Base-by-base conservation (phyloP, 2,113 vertebrate species). In the Macaca mulatta region DNA sequence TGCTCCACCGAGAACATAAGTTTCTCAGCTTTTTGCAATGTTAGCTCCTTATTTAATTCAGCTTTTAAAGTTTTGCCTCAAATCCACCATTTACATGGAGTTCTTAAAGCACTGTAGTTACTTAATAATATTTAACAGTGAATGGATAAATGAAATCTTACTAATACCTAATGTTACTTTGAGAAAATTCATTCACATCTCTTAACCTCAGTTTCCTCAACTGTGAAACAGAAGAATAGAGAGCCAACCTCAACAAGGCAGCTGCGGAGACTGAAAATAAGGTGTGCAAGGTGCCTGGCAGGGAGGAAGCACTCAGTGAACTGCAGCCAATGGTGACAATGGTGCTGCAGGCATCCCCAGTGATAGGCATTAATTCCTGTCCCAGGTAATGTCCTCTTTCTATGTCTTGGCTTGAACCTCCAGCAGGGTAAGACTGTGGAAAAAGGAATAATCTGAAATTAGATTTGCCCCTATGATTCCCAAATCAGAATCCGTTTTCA, bases 401-500 rank as follows among this genome's bases (percentile, higher is more conserved):
- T 96, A 45, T 38, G 75, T 89, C 81, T 87, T 72, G 79, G 90
- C 94, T 96, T 96, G 97, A 92, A 89, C 90, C 97, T 96, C 82
- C 96, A 75, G n/a, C 83, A 86, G 97, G 87, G 93, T 74, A 81
- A 96, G 93, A 98, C 94, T 92, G 59, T 97, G 95, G 97, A 94
- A 97, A 64, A 96, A 98, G 93, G 93, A 98, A 93, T 93, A 25
- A 93, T 82, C 89, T 86, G 98, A 95, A 95, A 97, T 91, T 91
- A 96, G 97, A 95, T 89, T 72, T 96, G 95, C 91, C 97, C 83
- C 96, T 91, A 83, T 55, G 64, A 97, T 97, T 98, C 98, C 97
- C 98, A 97, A 97, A 95, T 94, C 98, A 96, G 95, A 97, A 98
- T 98, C 98, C 95, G 72, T 97, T 98, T 97, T 95, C 89, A 87